Conservation (phyloP, 1,140 invertebrate genomes). For the Asobara japonica region DNA sequence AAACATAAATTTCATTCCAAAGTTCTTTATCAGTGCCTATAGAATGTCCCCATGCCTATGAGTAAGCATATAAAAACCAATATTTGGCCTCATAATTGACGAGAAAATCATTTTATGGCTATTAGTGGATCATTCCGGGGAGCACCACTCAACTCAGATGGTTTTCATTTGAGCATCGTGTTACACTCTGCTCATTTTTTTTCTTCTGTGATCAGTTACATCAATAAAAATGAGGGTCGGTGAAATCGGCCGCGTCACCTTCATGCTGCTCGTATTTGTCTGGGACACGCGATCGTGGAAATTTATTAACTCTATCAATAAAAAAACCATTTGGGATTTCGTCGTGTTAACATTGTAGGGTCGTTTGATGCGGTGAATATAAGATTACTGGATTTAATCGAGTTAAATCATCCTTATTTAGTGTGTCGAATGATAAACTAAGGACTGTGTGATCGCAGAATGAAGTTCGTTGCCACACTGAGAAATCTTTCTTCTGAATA, state of each 20-base stretch:
- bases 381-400: neutral
- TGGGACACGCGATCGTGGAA: constrained; percentile 12
- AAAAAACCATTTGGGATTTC: constrained; percentile 14
- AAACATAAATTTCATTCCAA: too few species aligned
- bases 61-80: neutral
- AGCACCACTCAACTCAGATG: neutral
- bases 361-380: neutral
- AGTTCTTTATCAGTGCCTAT: too few species aligned
- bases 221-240: constrained; percentile 19
- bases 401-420: neutral
- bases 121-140: constrained; percentile 12
- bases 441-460: too few species aligned
- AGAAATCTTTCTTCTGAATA: too few species aligned
- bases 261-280: neutral
- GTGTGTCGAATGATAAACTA: neutral
- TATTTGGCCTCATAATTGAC: neutral
- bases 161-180: constrained; percentile 7
- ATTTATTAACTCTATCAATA: constrained; percentile 22
- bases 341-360: neutral
- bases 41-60: neutral
- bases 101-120: neutral
- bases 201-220: constrained; percentile 2
- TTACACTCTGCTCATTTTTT: neutral
- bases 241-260: constrained; percentile 11
- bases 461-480: too few species aligned